phyloP scores from a whole-genome alignment of 2,113 vertebrate species.

The Hippocampus guttulatus region DNA sequence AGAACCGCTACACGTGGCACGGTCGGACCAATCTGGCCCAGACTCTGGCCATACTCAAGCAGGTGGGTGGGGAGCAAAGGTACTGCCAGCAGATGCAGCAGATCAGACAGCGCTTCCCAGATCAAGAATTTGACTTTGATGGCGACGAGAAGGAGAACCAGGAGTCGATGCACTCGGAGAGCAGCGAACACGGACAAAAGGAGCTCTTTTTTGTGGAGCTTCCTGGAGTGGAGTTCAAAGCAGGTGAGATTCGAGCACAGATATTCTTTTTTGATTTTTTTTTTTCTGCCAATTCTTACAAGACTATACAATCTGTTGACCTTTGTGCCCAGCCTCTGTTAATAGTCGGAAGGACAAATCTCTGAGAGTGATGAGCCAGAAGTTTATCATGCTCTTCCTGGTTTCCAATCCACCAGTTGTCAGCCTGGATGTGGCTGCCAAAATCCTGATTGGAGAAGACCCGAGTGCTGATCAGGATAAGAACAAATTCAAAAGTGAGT shows the following conservation, averaged over 20 bases:
- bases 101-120: constrained; percentile 77
- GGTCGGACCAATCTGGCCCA: constrained; percentile 81
- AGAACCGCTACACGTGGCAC: constrained; percentile 91
- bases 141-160: constrained; percentile 73
- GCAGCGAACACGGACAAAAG: constrained; percentile 59
- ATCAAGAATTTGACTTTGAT: constrained; percentile 72
- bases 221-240: constrained; percentile 85
- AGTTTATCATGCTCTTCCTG: constrained; percentile 97
- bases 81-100: constrained; percentile 85
- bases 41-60: constrained; percentile 83
- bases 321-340: constrained; percentile 75
- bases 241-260: constrained; percentile 69
- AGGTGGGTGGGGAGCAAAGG: constrained; percentile 80
- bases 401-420: constrained; percentile 86
- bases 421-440: constrained; percentile 90
- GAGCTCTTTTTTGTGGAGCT: constrained; percentile 84
- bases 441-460: constrained; percentile 93
- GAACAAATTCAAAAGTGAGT: constrained; percentile 98
- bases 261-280: background rate
- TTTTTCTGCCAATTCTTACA: background rate
- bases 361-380: constrained; percentile 95
- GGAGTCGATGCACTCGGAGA: constrained; percentile 36
- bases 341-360: constrained; percentile 97
- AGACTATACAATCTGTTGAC: background rate
- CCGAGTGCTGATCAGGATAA: constrained; percentile 85